These are phyloP conservation scores for Galemys pyrenaicus DNA, from an alignment of 2,113 vertebrate species.

Conservation along the genomic window DNA sequence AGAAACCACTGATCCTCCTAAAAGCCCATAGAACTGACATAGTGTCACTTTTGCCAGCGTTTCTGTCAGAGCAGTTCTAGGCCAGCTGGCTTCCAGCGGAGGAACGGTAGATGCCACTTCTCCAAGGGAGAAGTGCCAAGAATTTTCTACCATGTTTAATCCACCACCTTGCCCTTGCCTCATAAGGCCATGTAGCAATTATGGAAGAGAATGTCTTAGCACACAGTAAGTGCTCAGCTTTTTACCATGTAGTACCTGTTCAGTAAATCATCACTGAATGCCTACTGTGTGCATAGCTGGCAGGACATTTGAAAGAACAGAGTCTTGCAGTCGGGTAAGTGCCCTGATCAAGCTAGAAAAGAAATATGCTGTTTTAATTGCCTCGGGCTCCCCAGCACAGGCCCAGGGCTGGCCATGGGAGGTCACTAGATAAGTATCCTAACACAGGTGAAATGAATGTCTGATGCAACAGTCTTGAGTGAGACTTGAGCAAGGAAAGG, in stretches of 20 bases:
- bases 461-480: neutral
- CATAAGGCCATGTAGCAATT: neutral
- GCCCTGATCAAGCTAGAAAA: neutral
- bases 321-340: neutral
- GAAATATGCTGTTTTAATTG: neutral
- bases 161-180: neutral
- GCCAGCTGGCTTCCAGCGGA: neutral
- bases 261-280: neutral
- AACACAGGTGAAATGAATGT: neutral
- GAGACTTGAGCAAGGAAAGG: neutral
- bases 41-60: neutral
- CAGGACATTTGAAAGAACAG: neutral
- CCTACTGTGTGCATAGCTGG: neutral
- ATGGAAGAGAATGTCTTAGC: neutral
- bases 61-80: neutral
- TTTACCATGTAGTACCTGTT: neutral
- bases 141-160: neutral
- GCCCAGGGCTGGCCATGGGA: neutral
- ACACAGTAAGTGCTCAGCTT: neutral
- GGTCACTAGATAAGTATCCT: neutral
- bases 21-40: neutral
- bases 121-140: neutral
- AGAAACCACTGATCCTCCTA: neutral
- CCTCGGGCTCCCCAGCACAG: neutral
- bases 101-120: neutral